Evolutionary conservation across 92 coral and sea anemone genomes (phyloP).

Genomic region (Palythoa heliodiscus): DNA sequence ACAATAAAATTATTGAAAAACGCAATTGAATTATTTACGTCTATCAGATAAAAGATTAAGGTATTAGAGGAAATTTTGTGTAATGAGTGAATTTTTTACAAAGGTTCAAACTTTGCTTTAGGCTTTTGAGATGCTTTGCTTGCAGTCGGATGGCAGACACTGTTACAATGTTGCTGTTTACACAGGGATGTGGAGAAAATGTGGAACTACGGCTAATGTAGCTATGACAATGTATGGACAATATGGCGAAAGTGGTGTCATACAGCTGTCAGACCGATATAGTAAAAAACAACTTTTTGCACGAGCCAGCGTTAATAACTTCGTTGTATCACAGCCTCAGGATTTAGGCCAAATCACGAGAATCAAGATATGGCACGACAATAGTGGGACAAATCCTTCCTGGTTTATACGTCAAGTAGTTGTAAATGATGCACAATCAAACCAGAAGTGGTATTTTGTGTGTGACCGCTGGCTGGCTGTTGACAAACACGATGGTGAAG

Average conservation of each 20-base stretch:
- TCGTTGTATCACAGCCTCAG: conserved; percentile 74
- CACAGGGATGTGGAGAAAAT: conserved; percentile 89
- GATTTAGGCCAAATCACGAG: conserved; percentile 62
- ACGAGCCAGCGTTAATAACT: conserved; percentile 81
- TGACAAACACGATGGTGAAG: conserved; percentile 83
- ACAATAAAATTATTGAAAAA: background rate
- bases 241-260: conserved; percentile 69
- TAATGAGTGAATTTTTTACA: background rate
- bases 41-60: background rate
- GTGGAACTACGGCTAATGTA: conserved; percentile 90
- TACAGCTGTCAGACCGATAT: conserved; percentile 70
- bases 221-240: conserved; percentile 76
- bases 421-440: conserved; percentile 64
- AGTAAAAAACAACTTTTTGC: conserved; percentile 75
- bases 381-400: conserved; percentile 76
- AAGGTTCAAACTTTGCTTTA: conserved; percentile 23
- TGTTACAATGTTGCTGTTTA: conserved; percentile 79
- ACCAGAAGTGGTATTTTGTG: conserved; percentile 70
- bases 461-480: conserved; percentile 95
- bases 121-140: conserved; percentile 87
- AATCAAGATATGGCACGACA: conserved; percentile 90
- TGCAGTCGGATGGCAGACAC: conserved; percentile 63
- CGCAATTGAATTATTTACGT: too few species aligned
- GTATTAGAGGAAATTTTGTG: background rate
- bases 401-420: conserved; percentile 81